Evolutionary conservation across 1,140 invertebrate species (phyloP), one percentile per base, ranked within the genome.

Genomic region (Samia ricini): DNA sequence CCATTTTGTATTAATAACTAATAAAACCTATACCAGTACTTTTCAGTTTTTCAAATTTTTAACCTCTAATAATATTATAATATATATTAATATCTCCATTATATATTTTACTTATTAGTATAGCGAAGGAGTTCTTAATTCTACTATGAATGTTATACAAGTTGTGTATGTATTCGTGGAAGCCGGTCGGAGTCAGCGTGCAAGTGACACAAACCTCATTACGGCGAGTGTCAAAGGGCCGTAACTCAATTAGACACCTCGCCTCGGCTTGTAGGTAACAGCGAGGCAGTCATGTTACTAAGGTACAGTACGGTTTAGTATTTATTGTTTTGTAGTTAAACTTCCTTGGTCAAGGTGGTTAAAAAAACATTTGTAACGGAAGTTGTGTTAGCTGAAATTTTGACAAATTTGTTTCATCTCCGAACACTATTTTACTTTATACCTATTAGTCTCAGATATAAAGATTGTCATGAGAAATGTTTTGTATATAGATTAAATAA

Each of bases 221-320:
- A 83, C 64, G 66, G 74, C 78, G 77, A 79, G 84, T 77, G 83
- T 83, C 83, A 82, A 83, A 86, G 86, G 83, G 76, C 81, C 76
- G 64, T 90, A 90, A 90, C 83, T 81, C 77, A 88, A 90, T 90
- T 90, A 90, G 76, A 81, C 78, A 83, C 55, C 55, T 56, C 23
- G 12, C 18, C 55, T 26, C 55, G 15, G 23, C 55, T 52, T 23
- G 51, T 52, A 52, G 20, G 51, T 52, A 52, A 12, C 4, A 42
- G 33, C 33, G 33, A 42, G 12, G 33, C 33, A 42, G 33, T 42
- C 33, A 15, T 10, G 7, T 42, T 42, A 10, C 33, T 15, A 15
- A 42, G 33, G 33, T 15, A 12, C 33, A 42, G 33, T n/a, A n/a
- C n/a, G 33, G n/a, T 42, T 42, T 42, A 42, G 33, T 42, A 15